A percentile compares a stretch with the other conserved stretches of the same genome.
Conservation (phyloP, 2,113 vertebrate species). For the Sylvicapra grimmia region DNA sequence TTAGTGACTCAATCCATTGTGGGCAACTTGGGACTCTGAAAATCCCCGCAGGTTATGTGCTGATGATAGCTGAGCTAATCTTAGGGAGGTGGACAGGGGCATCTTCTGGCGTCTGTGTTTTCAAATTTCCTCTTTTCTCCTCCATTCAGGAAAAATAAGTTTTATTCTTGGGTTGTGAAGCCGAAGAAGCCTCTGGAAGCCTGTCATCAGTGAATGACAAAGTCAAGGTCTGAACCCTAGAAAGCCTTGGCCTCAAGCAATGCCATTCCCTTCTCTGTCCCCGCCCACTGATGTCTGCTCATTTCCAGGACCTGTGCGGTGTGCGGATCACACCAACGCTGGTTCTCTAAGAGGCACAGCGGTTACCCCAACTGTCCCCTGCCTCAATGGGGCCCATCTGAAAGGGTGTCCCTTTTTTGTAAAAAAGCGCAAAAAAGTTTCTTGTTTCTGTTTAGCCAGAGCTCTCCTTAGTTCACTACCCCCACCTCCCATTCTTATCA, state of each 20-base stretch:
- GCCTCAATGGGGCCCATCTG: neutral
- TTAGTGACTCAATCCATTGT: neutral
- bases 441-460: neutral
- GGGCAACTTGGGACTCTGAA: neutral
- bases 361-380: neutral
- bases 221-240: neutral
- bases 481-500: too few species aligned
- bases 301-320: neutral
- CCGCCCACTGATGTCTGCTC: neutral
- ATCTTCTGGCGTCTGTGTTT: neutral
- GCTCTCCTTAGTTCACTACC: neutral
- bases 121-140: neutral
- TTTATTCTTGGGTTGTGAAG: neutral
- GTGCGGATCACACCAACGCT: too few species aligned
- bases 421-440: neutral
- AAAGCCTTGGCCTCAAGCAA: neutral
- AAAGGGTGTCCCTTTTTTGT: neutral
- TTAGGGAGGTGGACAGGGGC: neutral
- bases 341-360: neutral
- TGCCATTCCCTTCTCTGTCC: fast-evolving
- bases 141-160: neutral
- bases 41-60: neutral
- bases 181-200: neutral
- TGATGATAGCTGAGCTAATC: neutral
- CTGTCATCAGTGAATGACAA: neutral